Evolutionary conservation across 2,113 vertebrate genomes (phyloP).

Genomic region (Chunga burmeisteri): DNA sequence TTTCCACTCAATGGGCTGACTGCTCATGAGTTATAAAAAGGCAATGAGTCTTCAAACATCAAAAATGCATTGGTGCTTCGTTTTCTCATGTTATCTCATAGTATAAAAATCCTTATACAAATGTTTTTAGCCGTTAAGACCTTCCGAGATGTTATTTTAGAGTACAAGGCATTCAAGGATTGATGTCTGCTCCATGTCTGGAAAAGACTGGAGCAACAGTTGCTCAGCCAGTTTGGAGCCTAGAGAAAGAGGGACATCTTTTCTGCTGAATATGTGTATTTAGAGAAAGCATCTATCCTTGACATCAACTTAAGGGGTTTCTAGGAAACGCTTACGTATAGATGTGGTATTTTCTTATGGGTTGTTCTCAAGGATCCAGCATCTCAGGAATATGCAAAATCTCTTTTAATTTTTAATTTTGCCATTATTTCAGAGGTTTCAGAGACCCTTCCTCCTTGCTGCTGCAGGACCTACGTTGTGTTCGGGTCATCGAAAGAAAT

Average conservation of each 20-base stretch:
- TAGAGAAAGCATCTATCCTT: background rate
- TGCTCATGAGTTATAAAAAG: slow-evolving; percentile 3
- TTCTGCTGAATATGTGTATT: background rate
- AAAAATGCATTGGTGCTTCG: background rate
- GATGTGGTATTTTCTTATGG: background rate
- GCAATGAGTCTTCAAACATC: background rate
- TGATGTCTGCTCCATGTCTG: slow-evolving; percentile 26
- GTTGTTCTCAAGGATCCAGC: background rate
- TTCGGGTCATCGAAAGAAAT: background rate
- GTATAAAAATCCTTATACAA: slow-evolving; percentile 34
- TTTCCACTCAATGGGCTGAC: background rate
- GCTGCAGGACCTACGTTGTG: rapidly evolving
- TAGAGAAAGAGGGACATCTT: background rate
- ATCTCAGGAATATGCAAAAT: background rate
- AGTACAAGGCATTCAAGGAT: background rate
- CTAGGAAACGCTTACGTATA: background rate
- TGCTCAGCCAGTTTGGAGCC: background rate
- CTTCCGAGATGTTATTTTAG: slow-evolving; percentile 19
- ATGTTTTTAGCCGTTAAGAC: slow-evolving; percentile 1
- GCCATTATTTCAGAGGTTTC: background rate
- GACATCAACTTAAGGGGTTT: background rate
- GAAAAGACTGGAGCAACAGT: background rate
- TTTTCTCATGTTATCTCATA: slow-evolving; percentile 30
- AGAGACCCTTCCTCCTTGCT: background rate
- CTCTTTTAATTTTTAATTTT: background rate